A percentile compares a stretch with the other conserved stretches of the same genome.
Conservation (phyloP, 2,797 vertebrate species). For the Enteromius trimaculatus region DNA sequence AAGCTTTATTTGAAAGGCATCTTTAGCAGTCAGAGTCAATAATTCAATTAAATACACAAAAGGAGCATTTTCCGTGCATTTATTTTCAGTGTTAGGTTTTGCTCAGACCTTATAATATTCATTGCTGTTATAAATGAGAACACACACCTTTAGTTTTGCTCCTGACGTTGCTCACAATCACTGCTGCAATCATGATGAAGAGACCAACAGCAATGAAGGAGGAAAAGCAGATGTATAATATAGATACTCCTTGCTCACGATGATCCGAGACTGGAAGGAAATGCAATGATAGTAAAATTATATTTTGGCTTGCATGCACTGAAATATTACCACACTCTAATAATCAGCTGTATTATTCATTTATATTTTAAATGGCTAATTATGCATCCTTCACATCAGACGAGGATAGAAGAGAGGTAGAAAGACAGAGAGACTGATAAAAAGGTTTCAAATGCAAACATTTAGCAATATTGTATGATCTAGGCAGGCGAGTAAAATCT, state of each 20-base stretch:
- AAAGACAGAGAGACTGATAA: not conserved
- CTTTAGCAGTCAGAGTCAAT: not conserved
- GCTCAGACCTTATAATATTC: no score
- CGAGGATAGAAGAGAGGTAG: not conserved
- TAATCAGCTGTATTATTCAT: not conserved
- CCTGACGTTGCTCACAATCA: not conserved
- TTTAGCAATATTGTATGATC: not conserved
- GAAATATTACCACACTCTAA: not conserved
- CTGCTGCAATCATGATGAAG: slow-evolving; percentile 27
- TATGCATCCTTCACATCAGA: not conserved
- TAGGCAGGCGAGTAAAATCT: no score
- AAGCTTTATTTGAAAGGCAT: not conserved
- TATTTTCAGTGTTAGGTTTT: not conserved
- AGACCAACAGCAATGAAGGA: slow-evolving; percentile 4
- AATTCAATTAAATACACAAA: not conserved
- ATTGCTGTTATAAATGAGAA: not conserved
- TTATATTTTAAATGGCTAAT: not conserved
- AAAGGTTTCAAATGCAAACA: not conserved
- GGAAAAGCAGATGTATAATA: not conserved
- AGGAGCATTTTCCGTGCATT: not conserved
- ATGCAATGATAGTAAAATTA: not conserved
- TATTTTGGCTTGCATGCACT: not conserved
- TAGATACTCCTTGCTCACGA: not conserved
- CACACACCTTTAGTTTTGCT: not conserved
- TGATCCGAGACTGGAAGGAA: not conserved